Evolutionary conservation across 2,888 invertebrate genomes (phyloP).

Genomic region (Eucera pruinosa): DNA sequence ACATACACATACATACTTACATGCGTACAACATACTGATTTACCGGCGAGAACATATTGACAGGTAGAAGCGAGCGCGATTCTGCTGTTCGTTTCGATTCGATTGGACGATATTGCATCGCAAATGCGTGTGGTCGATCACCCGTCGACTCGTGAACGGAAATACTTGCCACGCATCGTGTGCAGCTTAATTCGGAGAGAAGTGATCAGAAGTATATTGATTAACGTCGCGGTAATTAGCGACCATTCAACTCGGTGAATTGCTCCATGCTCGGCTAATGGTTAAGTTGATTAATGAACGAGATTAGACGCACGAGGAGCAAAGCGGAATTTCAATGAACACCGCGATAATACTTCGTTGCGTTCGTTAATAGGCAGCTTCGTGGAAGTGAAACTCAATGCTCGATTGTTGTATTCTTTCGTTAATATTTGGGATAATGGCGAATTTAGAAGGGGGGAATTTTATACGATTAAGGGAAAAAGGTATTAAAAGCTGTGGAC

Average conservation of each 20-base stretch:
- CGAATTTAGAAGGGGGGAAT: too few species aligned
- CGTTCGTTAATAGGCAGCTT: too few species aligned
- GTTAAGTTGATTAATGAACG: not conserved
- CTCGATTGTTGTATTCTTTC: too few species aligned
- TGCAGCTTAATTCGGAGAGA: not conserved
- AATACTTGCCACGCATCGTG: slow-evolving; percentile 10
- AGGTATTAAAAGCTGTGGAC: too few species aligned
- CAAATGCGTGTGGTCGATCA: not conserved
- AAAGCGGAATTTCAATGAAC: not conserved
- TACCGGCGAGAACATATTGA: not conserved
- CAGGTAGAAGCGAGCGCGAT: slow-evolving; percentile 2
- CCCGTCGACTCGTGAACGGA: slow-evolving; percentile 3
- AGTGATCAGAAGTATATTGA: slow-evolving; percentile 13
- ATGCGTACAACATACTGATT: not conserved
- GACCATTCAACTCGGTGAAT: not conserved
- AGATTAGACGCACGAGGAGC: slow-evolving; percentile 11
- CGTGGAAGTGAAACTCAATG: too few species aligned
- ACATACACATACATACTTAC: too few species aligned
- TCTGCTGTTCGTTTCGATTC: not conserved
- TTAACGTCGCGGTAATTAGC: slow-evolving; percentile 4
- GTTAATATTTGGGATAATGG: too few species aligned
- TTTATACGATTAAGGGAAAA: too few species aligned
- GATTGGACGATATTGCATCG: not conserved
- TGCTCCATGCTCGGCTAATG: not conserved
- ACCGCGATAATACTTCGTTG: not conserved